Conservation (phyloP, 1,140 invertebrate genomes). For the Anadara kagoshimensis region DNA sequence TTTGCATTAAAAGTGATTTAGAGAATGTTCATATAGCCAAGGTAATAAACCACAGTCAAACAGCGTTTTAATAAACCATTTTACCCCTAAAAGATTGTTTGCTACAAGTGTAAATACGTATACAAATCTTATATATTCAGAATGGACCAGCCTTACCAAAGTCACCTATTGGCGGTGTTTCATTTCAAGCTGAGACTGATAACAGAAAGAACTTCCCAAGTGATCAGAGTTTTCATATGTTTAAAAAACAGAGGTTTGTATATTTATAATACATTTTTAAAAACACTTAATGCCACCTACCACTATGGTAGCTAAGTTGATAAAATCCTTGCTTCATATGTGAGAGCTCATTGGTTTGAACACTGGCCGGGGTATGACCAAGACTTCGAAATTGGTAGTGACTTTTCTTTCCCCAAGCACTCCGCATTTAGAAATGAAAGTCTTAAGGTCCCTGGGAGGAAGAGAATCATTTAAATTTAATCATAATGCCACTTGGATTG, state of each 20-base stretch:
- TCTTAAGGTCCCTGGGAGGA: too few relatives aligned
- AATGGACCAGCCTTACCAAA: constrained; percentile 42
- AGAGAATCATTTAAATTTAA: too few relatives aligned
- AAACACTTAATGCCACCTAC: not conserved
- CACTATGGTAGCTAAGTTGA: not conserved
- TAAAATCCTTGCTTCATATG: not conserved
- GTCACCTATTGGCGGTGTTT: constrained; percentile 74
- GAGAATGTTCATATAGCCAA: too few relatives aligned
- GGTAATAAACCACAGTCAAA: too few relatives aligned
- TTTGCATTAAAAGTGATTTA: too few relatives aligned
- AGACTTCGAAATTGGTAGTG: not conserved
- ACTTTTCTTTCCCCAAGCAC: too few relatives aligned
- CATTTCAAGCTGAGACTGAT: constrained; percentile 86
- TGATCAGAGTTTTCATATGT: constrained; percentile 83
- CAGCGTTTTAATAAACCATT: too few relatives aligned
- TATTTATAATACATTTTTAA: not conserved
- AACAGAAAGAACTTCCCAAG: constrained; percentile 87
- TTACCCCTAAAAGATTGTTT: too few relatives aligned
- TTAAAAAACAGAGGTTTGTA: constrained; percentile 83
- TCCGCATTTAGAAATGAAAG: too few relatives aligned
- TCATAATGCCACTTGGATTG: too few relatives aligned
- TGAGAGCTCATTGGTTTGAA: not conserved
- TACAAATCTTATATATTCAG: constrained; percentile 13
- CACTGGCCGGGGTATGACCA: not conserved
- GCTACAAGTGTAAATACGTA: too few relatives aligned